A percentile compares a stretch with the other conserved stretches of the same genome.
phyloP scores from a whole-genome alignment of 2,797 vertebrate species.

The Pelobates cultripes region DNA sequence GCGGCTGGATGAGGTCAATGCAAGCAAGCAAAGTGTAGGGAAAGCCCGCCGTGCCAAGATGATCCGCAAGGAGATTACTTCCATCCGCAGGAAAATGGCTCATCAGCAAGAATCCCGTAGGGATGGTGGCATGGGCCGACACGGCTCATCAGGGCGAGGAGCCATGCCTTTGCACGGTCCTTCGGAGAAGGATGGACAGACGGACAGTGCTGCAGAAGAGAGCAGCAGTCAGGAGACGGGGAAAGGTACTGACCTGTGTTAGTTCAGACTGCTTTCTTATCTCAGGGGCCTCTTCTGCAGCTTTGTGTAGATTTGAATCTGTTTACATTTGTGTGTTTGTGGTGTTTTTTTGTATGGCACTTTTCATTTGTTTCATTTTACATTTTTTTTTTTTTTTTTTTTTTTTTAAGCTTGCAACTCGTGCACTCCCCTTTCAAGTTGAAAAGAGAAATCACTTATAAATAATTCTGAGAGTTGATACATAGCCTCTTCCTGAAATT shows the following conservation, averaged over 20 bases:
- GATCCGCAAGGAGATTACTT: conserved; percentile 94
- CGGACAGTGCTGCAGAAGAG: conserved; percentile 93
- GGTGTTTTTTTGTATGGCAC: conserved; percentile 26
- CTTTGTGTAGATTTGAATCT: conserved; percentile 41
- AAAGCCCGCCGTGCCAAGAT: conserved; percentile 93
- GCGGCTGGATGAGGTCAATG: conserved; percentile 86
- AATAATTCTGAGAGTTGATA: not conserved
- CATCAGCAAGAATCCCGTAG: conserved; percentile 87
- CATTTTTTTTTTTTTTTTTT: not conserved
- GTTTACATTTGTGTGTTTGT: conserved; percentile 51
- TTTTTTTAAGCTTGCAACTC: conserved; percentile 7
- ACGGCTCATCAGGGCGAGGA: conserved; percentile 75
- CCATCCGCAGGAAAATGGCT: conserved; percentile 90
- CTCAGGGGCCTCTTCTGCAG: conserved; percentile 53
- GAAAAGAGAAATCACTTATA: conserved; percentile 2
- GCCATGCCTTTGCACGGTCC: conserved; percentile 71
- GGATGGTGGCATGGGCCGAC: conserved; percentile 75
- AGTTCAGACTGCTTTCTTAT: conserved; percentile 51
- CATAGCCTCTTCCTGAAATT: not conserved
- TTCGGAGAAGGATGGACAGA: conserved; percentile 78
- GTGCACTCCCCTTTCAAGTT: not conserved
- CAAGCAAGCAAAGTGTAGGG: conserved; percentile 91
- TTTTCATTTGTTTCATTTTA: conserved; percentile 11
- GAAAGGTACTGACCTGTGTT: conserved; percentile 80
- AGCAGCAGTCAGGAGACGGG: conserved; percentile 98